phyloP scores from a whole-genome alignment of 2,797 vertebrate species.

The Cirrhinus molitorella region DNA sequence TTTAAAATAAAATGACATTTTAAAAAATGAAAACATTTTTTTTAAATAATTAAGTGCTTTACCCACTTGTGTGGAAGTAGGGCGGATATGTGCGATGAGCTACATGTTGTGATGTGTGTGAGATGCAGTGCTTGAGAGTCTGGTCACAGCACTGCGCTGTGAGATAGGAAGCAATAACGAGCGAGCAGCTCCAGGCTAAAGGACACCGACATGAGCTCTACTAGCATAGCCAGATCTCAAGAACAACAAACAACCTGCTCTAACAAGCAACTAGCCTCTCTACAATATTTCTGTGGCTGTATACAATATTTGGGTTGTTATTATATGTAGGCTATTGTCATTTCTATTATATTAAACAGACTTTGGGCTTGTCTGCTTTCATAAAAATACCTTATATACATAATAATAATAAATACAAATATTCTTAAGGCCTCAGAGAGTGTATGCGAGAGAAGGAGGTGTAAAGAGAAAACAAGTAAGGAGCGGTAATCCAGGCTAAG shows the following conservation, averaged over 20 bases:
- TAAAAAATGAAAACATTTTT: too few relatives aligned
- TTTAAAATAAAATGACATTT: too few relatives aligned
- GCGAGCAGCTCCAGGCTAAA: conserved; percentile 10
- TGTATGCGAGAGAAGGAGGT: neutral
- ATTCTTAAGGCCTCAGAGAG: neutral
- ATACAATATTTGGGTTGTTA: neutral
- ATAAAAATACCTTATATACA: neutral
- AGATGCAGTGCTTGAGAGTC: conserved; percentile 18
- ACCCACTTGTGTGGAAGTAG: neutral
- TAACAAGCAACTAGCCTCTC: neutral
- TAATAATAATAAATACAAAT: neutral
- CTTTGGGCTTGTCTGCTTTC: neutral
- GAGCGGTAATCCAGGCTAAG: conserved; percentile 12
- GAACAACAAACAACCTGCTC: neutral
- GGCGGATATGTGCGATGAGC: neutral
- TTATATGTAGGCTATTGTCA: neutral
- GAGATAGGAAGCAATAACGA: conserved; percentile 13
- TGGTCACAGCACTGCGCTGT: conserved; percentile 18
- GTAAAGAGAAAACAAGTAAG: conserved; percentile 11
- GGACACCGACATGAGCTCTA: conserved; percentile 1
- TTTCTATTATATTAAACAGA: neutral
- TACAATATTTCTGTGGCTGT: neutral
- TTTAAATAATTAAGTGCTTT: neutral
- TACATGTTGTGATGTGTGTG: conserved; percentile 6
- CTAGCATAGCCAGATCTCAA: neutral